Evolutionary conservation across 2,888 invertebrate genomes (phyloP).

Genomic region (Electrophaes corylata): DNA sequence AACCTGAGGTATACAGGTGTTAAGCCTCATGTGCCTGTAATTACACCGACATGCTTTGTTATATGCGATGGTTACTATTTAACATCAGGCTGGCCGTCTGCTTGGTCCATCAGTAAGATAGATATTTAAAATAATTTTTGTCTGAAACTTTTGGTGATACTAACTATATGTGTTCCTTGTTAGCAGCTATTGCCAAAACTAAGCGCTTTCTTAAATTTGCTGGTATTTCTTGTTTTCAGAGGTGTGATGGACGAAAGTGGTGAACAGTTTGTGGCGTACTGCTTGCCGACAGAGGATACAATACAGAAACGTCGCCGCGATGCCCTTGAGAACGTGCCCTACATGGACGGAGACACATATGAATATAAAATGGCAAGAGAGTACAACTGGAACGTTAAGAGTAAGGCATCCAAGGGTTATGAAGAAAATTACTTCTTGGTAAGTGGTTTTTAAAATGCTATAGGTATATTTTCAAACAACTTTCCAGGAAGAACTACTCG

Average conservation of each 20-base stretch:
- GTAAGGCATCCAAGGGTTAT: slow-evolving; percentile 96
- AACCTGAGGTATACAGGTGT: no score
- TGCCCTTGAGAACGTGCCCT: slow-evolving; percentile 89
- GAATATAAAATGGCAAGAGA: slow-evolving; percentile 99
- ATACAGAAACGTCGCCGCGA: slow-evolving; percentile 94
- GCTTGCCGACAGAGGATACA: slow-evolving; percentile 97
- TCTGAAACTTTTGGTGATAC: no score
- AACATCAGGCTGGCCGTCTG: no score
- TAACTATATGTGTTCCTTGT: no score
- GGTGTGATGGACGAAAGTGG: slow-evolving; percentile 99
- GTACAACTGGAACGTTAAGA: slow-evolving; percentile 99
- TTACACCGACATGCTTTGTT: no score
- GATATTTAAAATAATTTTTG: no score
- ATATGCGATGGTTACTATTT: no score
- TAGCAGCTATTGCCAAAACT: no score
- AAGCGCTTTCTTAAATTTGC: no score
- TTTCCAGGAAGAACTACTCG: no score
- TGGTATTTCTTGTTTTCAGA: slow-evolving; percentile 73
- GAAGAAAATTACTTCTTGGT: slow-evolving; percentile 98
- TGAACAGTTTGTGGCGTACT: slow-evolving; percentile 99
- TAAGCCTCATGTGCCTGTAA: no score
- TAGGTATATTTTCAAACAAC: not conserved
- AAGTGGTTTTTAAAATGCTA: slow-evolving; percentile 35
- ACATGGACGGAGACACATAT: slow-evolving; percentile 95
- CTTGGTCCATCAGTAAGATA: no score